A percentile compares a stretch with the other conserved stretches of the same genome.
These are phyloP conservation scores for Tipula vernalis DNA, from an alignment of 2,888 invertebrate species.

Conservation along the genomic window DNA sequence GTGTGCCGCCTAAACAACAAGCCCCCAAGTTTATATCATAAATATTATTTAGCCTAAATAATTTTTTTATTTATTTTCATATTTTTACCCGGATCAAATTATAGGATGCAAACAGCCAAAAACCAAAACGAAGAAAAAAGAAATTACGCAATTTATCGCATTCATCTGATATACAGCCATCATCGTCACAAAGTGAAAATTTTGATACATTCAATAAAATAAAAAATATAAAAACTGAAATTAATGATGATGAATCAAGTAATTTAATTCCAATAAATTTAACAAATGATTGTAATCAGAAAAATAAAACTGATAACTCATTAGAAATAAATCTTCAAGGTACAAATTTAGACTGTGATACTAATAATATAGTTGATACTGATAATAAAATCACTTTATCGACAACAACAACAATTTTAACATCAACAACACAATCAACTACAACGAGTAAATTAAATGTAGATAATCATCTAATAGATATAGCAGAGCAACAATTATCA, in stretches of 20 bases:
- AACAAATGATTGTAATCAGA: conserved; percentile 18
- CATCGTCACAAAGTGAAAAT: neutral
- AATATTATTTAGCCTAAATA: neutral
- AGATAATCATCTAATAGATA: neutral
- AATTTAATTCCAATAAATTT: conserved; percentile 28
- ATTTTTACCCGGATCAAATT: neutral
- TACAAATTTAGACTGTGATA: conserved; percentile 20
- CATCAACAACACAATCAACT: conserved; percentile 14
- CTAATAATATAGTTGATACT: conserved; percentile 11
- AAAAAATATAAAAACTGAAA: conserved; percentile 5
- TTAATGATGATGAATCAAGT: neutral
- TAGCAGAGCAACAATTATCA: neutral
- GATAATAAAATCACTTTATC: neutral
- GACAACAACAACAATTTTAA: conserved; percentile 14
- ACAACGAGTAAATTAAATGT: neutral
- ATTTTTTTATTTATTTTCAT: neutral
- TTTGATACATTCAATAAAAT: neutral
- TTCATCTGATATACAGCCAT: conserved; percentile 16
- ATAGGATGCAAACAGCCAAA: conserved; percentile 10
- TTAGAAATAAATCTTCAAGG: conserved; percentile 16
- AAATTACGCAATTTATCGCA: conserved; percentile 9
- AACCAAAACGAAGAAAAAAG: conserved; percentile 14
- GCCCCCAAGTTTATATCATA: neutral
- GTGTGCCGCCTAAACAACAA: neutral
- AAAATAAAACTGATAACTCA: neutral